Conservation (phyloP, 2,888 invertebrate genomes). For the Drosophila neotestacea region DNA sequence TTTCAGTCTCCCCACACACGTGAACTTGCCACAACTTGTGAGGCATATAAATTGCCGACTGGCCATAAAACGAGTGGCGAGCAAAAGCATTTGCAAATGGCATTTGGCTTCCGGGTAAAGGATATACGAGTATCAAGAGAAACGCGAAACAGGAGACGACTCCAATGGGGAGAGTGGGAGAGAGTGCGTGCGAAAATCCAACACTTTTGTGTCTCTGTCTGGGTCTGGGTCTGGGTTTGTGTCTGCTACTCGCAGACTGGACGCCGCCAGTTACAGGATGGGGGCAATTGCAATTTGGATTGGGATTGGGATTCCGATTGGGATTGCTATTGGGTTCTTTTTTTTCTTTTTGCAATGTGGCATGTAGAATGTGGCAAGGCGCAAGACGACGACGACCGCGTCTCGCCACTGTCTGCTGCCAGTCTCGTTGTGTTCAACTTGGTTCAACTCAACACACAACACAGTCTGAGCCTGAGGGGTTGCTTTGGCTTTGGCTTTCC, state of each 20-base stretch:
- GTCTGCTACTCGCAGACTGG: conserved; percentile 65
- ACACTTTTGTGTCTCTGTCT: conserved; percentile 55
- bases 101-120: conserved; percentile 76
- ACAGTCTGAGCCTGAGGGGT: conserved; percentile 50
- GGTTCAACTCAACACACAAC: conserved; percentile 12
- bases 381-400: conserved; percentile 61
- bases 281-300: conserved; percentile 2
- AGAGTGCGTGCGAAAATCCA: conserved; percentile 77
- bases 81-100: conserved; percentile 67
- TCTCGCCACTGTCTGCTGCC: conserved; percentile 77
- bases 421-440: conserved; percentile 58
- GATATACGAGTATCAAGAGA: conserved; percentile 56
- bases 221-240: conserved; percentile 29
- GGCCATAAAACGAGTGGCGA: conserved; percentile 48
- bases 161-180: conserved; percentile 2
- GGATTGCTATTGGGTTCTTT: conserved; percentile 10
- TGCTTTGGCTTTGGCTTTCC: conserved; percentile 27
- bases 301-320: conserved; percentile 8
- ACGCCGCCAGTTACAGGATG: conserved; percentile 62
- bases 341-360: neutral
- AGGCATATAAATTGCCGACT: conserved; percentile 70
- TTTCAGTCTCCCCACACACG: conserved; percentile 49
- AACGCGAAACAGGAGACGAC: conserved; percentile 37
- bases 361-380: conserved; percentile 27
- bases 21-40: conserved; percentile 52